Evolutionary conservation across 2,888 invertebrate species (phyloP).

Genomic region (Ditylenchus weischeri): DNA sequence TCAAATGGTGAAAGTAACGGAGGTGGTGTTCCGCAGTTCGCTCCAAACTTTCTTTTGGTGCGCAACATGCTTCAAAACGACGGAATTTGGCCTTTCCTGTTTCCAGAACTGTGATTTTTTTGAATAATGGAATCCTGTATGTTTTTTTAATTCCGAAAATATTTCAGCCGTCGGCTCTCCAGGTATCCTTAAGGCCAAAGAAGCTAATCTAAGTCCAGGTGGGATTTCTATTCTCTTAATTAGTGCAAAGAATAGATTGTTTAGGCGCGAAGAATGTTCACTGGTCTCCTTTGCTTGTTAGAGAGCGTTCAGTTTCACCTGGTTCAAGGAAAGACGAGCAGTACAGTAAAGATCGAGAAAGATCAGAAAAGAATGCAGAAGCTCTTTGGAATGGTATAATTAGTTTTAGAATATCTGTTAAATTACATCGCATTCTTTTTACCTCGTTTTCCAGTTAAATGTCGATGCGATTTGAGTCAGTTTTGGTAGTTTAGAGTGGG

Average conservation of each 20-base stretch:
- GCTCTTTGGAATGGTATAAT: constrained; percentile 23
- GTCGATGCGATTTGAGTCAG: too few species aligned
- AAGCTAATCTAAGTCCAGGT: constrained; percentile 20
- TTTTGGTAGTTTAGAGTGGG: too few species aligned
- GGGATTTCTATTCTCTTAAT: constrained; percentile 1
- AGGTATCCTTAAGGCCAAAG: constrained; percentile 24
- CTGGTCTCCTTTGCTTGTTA: constrained; percentile 34
- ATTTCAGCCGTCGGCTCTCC: constrained; percentile 27
- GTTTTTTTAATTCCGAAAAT: background rate
- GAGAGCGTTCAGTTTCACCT: constrained; percentile 24
- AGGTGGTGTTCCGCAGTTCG: constrained; percentile 17
- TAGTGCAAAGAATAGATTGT: background rate
- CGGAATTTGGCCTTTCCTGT: constrained; percentile 25
- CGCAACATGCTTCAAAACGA: constrained; percentile 22
- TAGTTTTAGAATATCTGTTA: background rate
- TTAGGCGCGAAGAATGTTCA: constrained; percentile 33
- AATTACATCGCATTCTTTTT: too few species aligned
- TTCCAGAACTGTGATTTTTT: background rate
- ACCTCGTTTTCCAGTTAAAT: too few species aligned
- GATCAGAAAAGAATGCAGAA: constrained; percentile 3
- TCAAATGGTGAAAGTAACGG: constrained; percentile 2
- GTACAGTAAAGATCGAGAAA: background rate
- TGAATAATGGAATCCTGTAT: constrained; percentile 7
- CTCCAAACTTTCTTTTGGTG: constrained; percentile 31
- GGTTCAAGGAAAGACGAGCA: constrained; percentile 4